Percentiles rank a stretch among this genome's conserved stretches.
Evolutionary conservation across 2,113 vertebrate species (phyloP).

Genomic region (Gnathonemus longibarbis): DNA sequence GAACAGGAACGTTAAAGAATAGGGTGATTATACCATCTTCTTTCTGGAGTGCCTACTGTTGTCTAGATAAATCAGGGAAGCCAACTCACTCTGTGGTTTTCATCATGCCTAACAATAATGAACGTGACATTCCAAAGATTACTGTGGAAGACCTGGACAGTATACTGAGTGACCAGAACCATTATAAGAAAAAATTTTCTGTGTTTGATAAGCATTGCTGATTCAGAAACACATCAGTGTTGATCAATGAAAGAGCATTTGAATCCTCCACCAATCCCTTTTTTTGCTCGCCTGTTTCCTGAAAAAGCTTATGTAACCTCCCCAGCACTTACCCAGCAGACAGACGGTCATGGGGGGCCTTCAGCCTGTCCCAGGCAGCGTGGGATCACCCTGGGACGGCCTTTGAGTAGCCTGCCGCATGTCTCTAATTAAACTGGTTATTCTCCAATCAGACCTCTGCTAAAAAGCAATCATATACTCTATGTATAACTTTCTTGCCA

Average conservation of each 20-base stretch:
- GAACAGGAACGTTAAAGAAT: background rate
- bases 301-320: no score
- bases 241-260: background rate
- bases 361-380: no score
- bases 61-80: background rate
- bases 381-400: no score
- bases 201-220: background rate
- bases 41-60: constrained; percentile 8
- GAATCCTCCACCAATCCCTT: no score
- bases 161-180: background rate
- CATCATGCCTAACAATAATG: background rate
- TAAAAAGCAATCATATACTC: background rate
- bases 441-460: no score
- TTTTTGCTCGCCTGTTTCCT: no score
- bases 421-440: no score
- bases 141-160: background rate
- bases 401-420: no score
- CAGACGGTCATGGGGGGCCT: no score
- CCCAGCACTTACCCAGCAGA: no score
- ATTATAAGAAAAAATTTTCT: background rate
- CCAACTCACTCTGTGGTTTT: background rate
- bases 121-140: background rate
- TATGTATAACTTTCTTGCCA: background rate
- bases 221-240: background rate
- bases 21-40: background rate